Evolutionary conservation across 2,797 vertebrate genomes (phyloP).

Genomic region (Sternarchorhynchus goeldii): DNA sequence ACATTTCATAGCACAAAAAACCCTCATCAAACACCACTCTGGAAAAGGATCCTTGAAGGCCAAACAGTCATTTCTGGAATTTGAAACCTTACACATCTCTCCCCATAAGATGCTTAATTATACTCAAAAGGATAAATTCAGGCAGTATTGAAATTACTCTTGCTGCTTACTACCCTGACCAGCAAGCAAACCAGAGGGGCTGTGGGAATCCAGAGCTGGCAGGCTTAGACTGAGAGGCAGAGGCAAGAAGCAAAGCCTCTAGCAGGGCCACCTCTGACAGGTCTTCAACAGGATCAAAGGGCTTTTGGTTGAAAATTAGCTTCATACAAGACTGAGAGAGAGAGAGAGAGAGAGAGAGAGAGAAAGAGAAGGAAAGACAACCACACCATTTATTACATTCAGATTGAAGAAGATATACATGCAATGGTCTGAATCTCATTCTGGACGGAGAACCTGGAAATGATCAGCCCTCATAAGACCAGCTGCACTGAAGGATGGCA

Average conservation of each 20-base stretch:
- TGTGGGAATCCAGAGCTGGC: slow-evolving; percentile 30
- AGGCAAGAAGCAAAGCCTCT: slow-evolving; percentile 55
- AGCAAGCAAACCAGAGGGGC: slow-evolving; percentile 62
- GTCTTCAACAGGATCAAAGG: slow-evolving; percentile 5
- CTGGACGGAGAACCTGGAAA: no score
- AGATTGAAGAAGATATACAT: no score
- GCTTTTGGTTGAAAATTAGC: slow-evolving; percentile 36
- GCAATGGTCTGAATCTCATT: no score
- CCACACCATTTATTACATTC: no score
- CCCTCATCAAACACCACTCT: neutral
- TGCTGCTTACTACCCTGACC: neutral
- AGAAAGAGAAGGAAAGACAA: neutral
- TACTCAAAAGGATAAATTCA: no score
- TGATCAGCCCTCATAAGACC: no score
- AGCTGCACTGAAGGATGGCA: no score
- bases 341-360: neutral
- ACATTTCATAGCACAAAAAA: neutral
- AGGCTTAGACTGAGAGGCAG: slow-evolving; percentile 64
- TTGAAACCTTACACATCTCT: slow-evolving; percentile 26
- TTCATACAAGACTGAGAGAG: slow-evolving; percentile 51
- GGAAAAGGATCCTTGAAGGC: slow-evolving; percentile 1
- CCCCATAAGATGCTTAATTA: slow-evolving; percentile 46
- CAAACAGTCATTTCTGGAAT: slow-evolving; percentile 17
- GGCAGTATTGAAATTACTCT: no score
- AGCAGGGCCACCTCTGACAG: slow-evolving; percentile 59